Evolutionary conservation across 30 jellyfish, hydroid and myxozoan species (phyloP).

Genomic region (Hydra vulgaris): DNA sequence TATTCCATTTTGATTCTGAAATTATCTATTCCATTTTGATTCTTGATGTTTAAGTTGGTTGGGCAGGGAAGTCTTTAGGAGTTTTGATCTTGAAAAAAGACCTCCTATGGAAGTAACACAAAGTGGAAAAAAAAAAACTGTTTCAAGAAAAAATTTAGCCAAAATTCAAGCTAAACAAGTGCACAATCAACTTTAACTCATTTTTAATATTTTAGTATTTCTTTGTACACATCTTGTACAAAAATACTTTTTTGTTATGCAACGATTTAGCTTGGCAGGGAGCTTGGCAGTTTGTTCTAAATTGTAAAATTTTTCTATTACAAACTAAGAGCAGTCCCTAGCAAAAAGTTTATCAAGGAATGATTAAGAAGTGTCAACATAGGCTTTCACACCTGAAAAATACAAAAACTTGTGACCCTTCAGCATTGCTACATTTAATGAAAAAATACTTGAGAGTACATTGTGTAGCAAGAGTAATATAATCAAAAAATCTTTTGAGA

Average conservation of each 20-base stretch:
- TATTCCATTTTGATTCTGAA: no score
- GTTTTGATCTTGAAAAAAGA: constrained; percentile 3
- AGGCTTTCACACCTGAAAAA: neutral
- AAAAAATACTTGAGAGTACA: neutral
- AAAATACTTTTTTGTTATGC: no score
- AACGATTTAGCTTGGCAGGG: no score
- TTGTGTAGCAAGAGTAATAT: neutral
- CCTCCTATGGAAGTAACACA: neutral
- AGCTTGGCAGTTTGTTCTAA: neutral
- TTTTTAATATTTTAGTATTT: neutral
- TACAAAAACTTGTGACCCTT: constrained; percentile 2
- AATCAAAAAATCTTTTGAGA: neutral
- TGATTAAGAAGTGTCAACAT: neutral
- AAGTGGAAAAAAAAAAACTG: neutral
- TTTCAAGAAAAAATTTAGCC: constrained; percentile 1
- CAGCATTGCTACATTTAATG: neutral
- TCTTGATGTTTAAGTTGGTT: constrained; percentile 5
- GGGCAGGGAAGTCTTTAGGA: neutral
- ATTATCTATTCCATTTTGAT: no score
- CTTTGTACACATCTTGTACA: constrained; percentile 1
- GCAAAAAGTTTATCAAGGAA: constrained; percentile 5
- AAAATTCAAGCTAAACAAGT: constrained; percentile 9
- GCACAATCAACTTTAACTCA: neutral
- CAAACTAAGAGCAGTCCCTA: neutral
- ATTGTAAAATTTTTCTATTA: neutral